Base-by-base conservation (phyloP, 2,888 invertebrate genomes). In the Griposia aprilina region DNA sequence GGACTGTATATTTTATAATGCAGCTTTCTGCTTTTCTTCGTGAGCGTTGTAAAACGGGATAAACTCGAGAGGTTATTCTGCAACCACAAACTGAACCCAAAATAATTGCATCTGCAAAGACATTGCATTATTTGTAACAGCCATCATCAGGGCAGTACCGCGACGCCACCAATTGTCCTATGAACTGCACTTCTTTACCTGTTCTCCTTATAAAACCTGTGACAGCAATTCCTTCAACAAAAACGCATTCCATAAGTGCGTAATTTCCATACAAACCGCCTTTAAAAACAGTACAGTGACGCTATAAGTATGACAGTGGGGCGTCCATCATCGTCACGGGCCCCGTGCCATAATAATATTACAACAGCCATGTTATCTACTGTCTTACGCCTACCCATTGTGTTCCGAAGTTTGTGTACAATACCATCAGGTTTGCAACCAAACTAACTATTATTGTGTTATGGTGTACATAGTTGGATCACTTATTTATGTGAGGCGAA, bases 311-410 rank as follows among this genome's bases (percentile, higher is more conserved):
- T 83, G 85, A 84, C 87, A 78, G 80, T 41, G 74, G 78, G 87
- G 81, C 80, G 87, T 74, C 41, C 81, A 88, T 74, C 48, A 73
- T 71, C 87, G 91, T 91, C 91, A 90, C 87, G 91, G 92, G 92
- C 91, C 92, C 91, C 88, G 87, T 88, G 89, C 87, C 73, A 63
- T 50, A 70, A 66, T 36, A 36, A 36, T 26, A 62, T 63, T 48
- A 60, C 68, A 52, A 50, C 60, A 15, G 23, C n/a, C 20, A 1
- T 17, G 74, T 67, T 36, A 82, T 17, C 76, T 23, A 76, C 83
- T 36, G 67, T 76, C 76, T 82, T 82, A 82, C 80, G 80, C 80
- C 80, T 82, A 57, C 55, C 67, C 60, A 80, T 80, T 80, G 80
- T 80, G 10, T 55, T 80, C 48, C n/a, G 26, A 66, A 66, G 76